Evolutionary conservation across 2,113 vertebrate species (phyloP).

Genomic region (Dipodomys merriami): DNA sequence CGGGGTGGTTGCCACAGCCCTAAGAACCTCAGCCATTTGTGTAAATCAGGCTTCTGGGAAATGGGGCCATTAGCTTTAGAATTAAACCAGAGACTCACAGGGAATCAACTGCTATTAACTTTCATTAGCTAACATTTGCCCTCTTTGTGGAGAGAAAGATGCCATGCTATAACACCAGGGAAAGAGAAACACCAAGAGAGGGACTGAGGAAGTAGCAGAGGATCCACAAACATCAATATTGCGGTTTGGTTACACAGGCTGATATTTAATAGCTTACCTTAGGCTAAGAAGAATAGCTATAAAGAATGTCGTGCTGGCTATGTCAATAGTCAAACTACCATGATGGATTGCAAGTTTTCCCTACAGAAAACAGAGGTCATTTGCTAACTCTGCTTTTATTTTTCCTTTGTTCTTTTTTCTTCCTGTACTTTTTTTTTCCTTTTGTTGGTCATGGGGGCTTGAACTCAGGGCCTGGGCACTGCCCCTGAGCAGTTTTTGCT

Average conservation of each 20-base stretch:
- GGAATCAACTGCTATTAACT: conserved; percentile 64
- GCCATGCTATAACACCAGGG: conserved; percentile 8
- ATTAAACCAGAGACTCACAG: conserved; percentile 54
- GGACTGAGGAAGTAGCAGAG: not conserved
- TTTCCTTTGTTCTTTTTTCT: not conserved
- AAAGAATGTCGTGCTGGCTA: not conserved
- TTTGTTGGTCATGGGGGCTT: too few relatives aligned
- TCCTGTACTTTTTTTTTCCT: too few relatives aligned
- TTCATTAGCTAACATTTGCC: conserved; percentile 63
- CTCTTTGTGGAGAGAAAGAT: conserved; percentile 3
- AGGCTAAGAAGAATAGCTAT: not conserved
- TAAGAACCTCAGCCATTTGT: conserved; percentile 9
- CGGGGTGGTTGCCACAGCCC: conserved; percentile 36
- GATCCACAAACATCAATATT: not conserved
- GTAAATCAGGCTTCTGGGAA: conserved; percentile 69
- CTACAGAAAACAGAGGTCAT: not conserved
- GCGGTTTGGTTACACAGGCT: not conserved
- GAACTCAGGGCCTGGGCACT: too few relatives aligned
- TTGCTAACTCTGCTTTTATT: not conserved
- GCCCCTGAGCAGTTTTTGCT: too few relatives aligned
- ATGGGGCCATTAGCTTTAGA: conserved; percentile 68
- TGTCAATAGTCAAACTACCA: not conserved
- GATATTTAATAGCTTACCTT: conserved; percentile 5
- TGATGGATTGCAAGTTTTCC: not conserved
- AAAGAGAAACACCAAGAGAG: not conserved